Evolutionary conservation across 2,797 vertebrate species (phyloP).

Genomic region (Anguilla pacifica): DNA sequence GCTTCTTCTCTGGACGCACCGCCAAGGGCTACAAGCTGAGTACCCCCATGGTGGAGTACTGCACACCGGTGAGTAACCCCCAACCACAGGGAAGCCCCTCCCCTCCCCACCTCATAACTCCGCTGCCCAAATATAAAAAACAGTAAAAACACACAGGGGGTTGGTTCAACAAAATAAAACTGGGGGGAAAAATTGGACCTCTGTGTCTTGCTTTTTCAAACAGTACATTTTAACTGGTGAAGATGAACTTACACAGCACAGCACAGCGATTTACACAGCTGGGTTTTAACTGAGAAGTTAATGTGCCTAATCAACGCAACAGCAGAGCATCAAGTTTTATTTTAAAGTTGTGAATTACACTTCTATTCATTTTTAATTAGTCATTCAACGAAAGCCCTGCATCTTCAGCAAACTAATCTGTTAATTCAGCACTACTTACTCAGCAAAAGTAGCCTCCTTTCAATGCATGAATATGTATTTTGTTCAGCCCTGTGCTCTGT

Average conservation of each 20-base stretch:
- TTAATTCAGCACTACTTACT: neutral
- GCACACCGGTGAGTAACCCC: slow-evolving; percentile 85
- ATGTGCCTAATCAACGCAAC: neutral
- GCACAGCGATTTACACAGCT: too few relatives aligned
- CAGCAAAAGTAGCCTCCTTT: neutral
- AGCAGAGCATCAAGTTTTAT: neutral
- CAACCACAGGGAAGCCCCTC: neutral
- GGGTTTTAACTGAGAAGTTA: neutral
- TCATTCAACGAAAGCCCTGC: neutral
- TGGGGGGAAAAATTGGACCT: too few relatives aligned
- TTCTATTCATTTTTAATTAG: neutral
- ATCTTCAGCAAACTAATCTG: neutral
- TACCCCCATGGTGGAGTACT: slow-evolving; percentile 99
- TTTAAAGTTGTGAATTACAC: neutral
- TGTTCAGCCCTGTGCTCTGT: too few relatives aligned
- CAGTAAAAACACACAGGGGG: too few relatives aligned
- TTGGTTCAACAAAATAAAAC: too few relatives aligned
- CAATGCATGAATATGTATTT: neutral
- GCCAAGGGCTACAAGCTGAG: slow-evolving; percentile 97
- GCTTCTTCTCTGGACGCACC: slow-evolving; percentile 97
- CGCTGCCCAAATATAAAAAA: too few relatives aligned
- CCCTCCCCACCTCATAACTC: neutral
- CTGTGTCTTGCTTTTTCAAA: too few relatives aligned
- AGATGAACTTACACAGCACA: too few relatives aligned
- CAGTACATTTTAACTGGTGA: too few relatives aligned